phyloP scores from a whole-genome alignment of 2,113 vertebrate genomes.

The Empidonax traillii region DNA sequence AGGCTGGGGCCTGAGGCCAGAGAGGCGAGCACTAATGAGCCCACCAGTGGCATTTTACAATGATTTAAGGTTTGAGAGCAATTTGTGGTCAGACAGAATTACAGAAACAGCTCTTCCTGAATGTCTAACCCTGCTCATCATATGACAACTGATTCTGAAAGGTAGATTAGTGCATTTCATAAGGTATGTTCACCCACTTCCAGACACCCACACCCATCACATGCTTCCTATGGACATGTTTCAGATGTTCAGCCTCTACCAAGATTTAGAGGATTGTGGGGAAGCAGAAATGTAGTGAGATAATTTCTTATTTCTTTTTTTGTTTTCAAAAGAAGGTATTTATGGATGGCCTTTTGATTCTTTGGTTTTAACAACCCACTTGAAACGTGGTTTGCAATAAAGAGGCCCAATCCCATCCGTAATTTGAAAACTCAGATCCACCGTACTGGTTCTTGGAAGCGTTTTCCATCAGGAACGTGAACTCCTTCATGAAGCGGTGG shows the following conservation, averaged over 20 bases:
- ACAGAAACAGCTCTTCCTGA: neutral
- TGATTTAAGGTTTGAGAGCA: neutral
- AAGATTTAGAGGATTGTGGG: neutral
- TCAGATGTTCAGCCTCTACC: neutral
- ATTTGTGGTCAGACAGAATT: neutral
- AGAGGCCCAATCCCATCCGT: neutral
- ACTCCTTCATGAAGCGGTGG: conserved; percentile 95
- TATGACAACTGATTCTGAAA: neutral
- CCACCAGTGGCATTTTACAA: neutral
- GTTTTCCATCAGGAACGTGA: conserved; percentile 93
- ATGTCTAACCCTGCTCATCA: neutral
- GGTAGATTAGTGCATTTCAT: neutral
- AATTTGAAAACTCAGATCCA: neutral
- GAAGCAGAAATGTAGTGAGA: neutral
- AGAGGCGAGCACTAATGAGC: neutral
- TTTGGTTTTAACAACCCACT: neutral
- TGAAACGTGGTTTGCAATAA: neutral
- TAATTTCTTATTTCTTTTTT: neutral
- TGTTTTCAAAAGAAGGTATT: neutral
- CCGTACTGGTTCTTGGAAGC: conserved; percentile 97
- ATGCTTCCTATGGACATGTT: neutral
- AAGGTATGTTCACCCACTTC: neutral
- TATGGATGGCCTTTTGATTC: neutral
- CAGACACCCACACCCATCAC: neutral
- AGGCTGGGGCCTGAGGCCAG: neutral